Base-by-base conservation (phyloP, 1,140 invertebrate genomes). In the Oreohelix idahoensis region DNA sequence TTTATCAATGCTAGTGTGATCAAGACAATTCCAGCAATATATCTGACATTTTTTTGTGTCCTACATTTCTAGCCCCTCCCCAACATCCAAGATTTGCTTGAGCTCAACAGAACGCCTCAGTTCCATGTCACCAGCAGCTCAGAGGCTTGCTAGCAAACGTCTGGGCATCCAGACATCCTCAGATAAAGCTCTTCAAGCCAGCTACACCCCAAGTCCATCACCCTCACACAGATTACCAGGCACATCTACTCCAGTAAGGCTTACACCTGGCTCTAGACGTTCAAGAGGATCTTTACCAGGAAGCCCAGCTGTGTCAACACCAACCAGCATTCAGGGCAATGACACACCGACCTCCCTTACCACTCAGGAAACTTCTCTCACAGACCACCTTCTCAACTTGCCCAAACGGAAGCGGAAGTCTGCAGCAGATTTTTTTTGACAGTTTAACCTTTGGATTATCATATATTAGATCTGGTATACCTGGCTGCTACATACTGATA, bases 121-220 rank as follows among this genome's bases (percentile, higher is more conserved):
- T 35, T 95, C 95, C 63, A 98, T 99, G 96, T 99, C 98, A 26
- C 98, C 98, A 20, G 98, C 98, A 17, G 98, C 98, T 0, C 95
- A 96, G 88, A 94, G 95, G 88, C 93, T 99, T 23, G 96, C 96
- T 15, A 95, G 94, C 36, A 94, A 95, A 0, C 95, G 70, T 84
- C 94, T 84, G 87, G 92, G 85, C 73, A 91, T 88, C 85, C 86
- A 92, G n/a, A 87, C 93, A 26, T 83, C 91, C 15, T 90, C 93
- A n/a, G 94, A 95, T 84, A 90, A 91, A 79, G 93, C 93, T 10
- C 87, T 95, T 8, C 87, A 90, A 84, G 93, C 93, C 5, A 94
- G 94, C 53, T 95, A 95, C 87, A 94, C 93, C 10, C 94, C 94
- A 0, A 90, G 88, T 39, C 90, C 90, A 8, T 89, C 89, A 42